phyloP scores from a whole-genome alignment of 2,797 vertebrate genomes.

The Platyrinchus mystaceus region DNA sequence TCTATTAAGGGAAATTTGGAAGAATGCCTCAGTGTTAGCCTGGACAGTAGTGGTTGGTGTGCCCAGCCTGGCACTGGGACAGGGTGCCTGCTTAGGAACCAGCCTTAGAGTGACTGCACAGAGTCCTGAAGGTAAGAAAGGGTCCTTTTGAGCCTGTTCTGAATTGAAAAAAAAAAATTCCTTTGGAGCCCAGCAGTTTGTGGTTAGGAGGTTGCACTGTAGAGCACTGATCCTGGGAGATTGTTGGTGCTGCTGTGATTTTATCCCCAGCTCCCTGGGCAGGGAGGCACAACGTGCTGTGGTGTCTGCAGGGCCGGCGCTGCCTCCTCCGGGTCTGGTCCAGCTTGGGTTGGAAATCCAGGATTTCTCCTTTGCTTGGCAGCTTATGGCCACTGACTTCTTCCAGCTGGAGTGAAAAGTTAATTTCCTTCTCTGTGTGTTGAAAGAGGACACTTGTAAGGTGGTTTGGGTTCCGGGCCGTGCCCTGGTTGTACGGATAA shows the following conservation, averaged over 20 bases:
- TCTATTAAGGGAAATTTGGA: not conserved
- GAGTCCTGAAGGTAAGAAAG: not conserved
- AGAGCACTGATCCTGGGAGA: not conserved
- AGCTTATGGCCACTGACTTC: not conserved
- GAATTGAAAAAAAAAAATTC: not conserved
- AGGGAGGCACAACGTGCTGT: not conserved
- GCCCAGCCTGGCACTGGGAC: not conserved
- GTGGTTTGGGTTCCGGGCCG: not conserved
- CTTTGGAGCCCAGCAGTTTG: not conserved
- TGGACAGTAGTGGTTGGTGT: not conserved
- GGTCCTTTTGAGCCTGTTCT: not conserved
- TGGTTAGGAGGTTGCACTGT: not conserved
- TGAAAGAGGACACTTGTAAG: not conserved
- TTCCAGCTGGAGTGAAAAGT: not conserved
- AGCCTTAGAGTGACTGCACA: not conserved
- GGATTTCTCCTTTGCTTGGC: not conserved
- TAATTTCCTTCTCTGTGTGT: not conserved
- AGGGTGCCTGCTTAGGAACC: not conserved
- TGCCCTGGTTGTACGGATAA: not conserved
- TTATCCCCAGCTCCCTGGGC: not conserved
- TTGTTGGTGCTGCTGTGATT: not conserved
- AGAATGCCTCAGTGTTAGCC: not conserved
- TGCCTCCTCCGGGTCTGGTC: fast-evolving
- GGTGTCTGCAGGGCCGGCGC: not conserved
- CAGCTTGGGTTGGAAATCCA: not conserved